Evolutionary conservation across 2,113 vertebrate genomes (phyloP).

Genomic region (Miniopterus natalensis): DNA sequence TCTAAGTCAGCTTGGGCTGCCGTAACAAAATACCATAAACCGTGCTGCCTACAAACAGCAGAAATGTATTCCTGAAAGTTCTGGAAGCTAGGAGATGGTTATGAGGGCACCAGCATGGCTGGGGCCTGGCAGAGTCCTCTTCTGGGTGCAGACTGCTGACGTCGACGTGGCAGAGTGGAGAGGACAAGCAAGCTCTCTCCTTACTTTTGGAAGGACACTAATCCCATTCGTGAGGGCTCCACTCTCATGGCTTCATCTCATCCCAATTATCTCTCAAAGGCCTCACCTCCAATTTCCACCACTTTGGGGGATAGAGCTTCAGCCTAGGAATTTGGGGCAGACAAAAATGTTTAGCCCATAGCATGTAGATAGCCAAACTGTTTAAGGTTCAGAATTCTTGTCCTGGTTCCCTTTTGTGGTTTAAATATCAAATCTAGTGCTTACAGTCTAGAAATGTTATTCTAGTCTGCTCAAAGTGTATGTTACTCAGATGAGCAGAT

Average conservation of each 20-base stretch:
- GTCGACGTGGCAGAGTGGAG: neutral
- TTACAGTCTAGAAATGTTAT: neutral
- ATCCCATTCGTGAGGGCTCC: neutral
- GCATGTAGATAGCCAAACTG: too few relatives aligned
- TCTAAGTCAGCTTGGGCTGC: neutral
- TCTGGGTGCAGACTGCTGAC: neutral
- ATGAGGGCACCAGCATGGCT: neutral
- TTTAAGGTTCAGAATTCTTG: neutral
- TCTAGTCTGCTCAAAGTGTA: neutral
- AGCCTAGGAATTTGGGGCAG: neutral
- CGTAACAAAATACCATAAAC: neutral
- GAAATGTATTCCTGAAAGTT: neutral
- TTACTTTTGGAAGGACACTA: neutral
- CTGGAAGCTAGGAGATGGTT: neutral
- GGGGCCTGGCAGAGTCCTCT: neutral
- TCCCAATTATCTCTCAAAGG: neutral
- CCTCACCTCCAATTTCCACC: neutral
- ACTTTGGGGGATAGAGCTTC: fast-evolving
- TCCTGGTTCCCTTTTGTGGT: neutral
- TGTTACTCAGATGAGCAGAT: neutral
- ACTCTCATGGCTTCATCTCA: neutral
- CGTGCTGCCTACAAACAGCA: neutral
- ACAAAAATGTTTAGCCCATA: neutral
- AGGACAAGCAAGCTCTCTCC: neutral
- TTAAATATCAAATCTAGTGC: neutral